Conservation (phyloP, 2,113 vertebrate species). For the Eira barbara region DNA sequence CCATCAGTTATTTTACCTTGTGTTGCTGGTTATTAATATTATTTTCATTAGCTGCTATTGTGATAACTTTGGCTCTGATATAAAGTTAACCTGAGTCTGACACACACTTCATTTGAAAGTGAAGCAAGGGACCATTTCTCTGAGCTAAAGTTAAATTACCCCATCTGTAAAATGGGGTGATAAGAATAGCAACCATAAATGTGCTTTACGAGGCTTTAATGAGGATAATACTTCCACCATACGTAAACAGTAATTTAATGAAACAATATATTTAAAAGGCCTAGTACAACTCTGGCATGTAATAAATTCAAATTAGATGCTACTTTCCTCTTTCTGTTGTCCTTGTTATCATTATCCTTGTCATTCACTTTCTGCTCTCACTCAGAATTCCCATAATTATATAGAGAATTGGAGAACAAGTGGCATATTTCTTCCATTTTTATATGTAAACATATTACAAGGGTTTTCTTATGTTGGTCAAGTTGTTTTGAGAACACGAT, state of each 20-base stretch:
- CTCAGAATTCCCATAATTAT: background rate
- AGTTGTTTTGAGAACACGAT: background rate
- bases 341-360: background rate
- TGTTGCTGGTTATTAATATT: background rate
- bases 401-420: background rate
- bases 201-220: background rate
- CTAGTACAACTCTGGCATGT: background rate
- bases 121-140: background rate
- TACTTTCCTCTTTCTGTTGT: background rate
- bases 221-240: background rate
- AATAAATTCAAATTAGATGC: background rate
- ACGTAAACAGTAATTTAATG: background rate
- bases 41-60: background rate
- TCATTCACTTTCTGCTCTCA: background rate
- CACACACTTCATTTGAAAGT: background rate
- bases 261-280: background rate
- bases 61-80: background rate
- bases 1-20: background rate
- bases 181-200: background rate
- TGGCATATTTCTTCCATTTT: background rate
- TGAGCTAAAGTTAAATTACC: background rate
- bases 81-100: background rate
- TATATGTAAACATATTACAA: background rate
- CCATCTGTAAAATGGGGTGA: background rate
- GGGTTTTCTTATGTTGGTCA: background rate